These are phyloP conservation scores for Labia minor DNA, from an alignment of 2,888 invertebrate genomes.

Conservation along the genomic window DNA sequence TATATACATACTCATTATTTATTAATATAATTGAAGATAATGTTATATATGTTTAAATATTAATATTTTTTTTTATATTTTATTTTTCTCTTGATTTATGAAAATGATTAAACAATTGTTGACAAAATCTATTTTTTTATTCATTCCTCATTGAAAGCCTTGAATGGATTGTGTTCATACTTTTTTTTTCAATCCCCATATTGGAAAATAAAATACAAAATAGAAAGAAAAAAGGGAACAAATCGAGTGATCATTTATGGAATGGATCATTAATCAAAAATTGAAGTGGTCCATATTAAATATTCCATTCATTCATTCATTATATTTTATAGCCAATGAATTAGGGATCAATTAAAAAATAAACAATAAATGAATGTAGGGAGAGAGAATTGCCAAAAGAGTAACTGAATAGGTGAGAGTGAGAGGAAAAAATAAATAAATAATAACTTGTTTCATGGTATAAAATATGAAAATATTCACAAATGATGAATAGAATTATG, in stretches of 20 bases:
- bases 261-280: conserved; percentile 9
- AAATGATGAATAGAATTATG: no score
- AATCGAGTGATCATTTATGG: conserved; percentile 4
- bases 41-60: no score
- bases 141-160: background rate
- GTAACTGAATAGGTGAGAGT: no score
- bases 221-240: background rate
- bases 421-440: no score
- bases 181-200: background rate
- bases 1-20: no score
- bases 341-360: background rate
- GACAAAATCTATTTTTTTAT: background rate
- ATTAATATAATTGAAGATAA: no score
- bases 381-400: no score
- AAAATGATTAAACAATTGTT: conserved; percentile 1
- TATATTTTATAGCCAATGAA: conserved; percentile 13
- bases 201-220: background rate
- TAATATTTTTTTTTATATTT: background rate
- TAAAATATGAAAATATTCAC: no score
- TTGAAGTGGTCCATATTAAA: conserved; percentile 1
- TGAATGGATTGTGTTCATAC: background rate
- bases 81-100: background rate
- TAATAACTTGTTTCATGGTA: no score
- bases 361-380: background rate
- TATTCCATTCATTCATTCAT: conserved; percentile 1